Conservation (phyloP, 2,113 vertebrate genomes). For the Tiliqua scincoides region DNA sequence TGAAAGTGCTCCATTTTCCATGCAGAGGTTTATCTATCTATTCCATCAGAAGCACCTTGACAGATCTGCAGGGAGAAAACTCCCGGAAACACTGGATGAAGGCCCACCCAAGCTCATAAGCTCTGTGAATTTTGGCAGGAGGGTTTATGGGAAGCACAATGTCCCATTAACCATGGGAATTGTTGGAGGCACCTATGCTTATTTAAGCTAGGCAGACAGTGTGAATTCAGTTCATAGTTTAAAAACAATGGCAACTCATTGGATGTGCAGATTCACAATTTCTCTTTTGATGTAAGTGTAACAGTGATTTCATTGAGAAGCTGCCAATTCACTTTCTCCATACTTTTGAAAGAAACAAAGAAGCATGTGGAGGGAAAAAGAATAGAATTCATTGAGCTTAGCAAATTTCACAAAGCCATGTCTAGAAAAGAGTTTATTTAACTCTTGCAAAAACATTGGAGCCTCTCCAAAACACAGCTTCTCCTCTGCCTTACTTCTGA, state of each 20-base stretch:
- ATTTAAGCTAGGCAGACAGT: conserved; percentile 63
- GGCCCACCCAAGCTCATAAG: not conserved
- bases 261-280: conserved; percentile 58
- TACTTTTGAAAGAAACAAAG: conserved; percentile 61
- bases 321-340: conserved; percentile 68
- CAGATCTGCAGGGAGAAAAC: not conserved
- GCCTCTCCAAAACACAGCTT: conserved; percentile 54
- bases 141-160: conserved; percentile 3
- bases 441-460: conserved; percentile 65
- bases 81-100: not conserved
- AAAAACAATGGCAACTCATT: conserved; percentile 68
- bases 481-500: conserved; percentile 53
- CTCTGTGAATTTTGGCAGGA: not conserved
- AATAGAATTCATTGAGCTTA: conserved; percentile 45
- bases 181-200: conserved; percentile 11
- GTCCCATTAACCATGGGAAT: not conserved
- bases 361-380: conserved; percentile 35
- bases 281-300: conserved; percentile 61
- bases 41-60: not conserved
- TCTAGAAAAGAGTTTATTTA: conserved; percentile 58
- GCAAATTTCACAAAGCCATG: conserved; percentile 50
- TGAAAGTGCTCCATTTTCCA: not conserved
- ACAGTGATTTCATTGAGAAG: conserved; percentile 69
- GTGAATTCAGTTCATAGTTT: conserved; percentile 57
- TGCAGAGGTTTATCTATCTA: not conserved